Conservation (phyloP, 37 sponge, comb jelly and placozoan genomes). For the Hormiphora californensis region DNA sequence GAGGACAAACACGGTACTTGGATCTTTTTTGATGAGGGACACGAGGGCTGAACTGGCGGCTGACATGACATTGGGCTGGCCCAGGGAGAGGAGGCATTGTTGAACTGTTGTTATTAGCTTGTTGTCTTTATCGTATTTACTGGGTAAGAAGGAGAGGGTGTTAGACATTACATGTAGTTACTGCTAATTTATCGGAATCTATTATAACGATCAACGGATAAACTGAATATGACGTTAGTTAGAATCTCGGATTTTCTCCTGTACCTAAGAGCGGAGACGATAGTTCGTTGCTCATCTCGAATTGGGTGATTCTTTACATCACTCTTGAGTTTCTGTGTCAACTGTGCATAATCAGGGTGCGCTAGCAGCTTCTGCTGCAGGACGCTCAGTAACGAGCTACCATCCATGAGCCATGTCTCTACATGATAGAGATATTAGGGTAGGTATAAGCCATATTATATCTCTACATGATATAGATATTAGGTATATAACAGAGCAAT, state of each 20-base stretch:
- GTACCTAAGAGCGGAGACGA: slow-evolving; percentile 39
- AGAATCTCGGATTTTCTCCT: not conserved
- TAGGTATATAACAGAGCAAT: not conserved
- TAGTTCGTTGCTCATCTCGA: slow-evolving; percentile 30
- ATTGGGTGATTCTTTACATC: slow-evolving; percentile 45
- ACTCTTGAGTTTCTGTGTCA: slow-evolving; percentile 41
- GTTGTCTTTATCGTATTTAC: slow-evolving; percentile 47
- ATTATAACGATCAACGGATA: too few relatives aligned
- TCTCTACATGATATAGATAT: too few relatives aligned
- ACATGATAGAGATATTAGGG: not conserved
- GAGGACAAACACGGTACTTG: slow-evolving; percentile 14
- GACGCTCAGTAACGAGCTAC: not conserved
- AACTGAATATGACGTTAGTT: not conserved
- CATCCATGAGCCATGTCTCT: not conserved
- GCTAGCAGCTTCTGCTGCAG: slow-evolving; percentile 42
- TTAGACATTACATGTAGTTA: too few relatives aligned
- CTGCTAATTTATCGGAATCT: too few relatives aligned
- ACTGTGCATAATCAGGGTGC: slow-evolving; percentile 27
- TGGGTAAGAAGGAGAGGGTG: too few relatives aligned
- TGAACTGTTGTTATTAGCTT: slow-evolving; percentile 50
- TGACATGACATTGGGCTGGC: not conserved
- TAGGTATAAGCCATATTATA: too few relatives aligned
- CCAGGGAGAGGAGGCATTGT: slow-evolving; percentile 11
- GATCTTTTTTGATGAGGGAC: slow-evolving; percentile 16
- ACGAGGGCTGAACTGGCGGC: slow-evolving; percentile 22